These are phyloP conservation scores for Trachelus troglodyta DNA, from an alignment of 2,888 invertebrate genomes.

Conservation along the genomic window DNA sequence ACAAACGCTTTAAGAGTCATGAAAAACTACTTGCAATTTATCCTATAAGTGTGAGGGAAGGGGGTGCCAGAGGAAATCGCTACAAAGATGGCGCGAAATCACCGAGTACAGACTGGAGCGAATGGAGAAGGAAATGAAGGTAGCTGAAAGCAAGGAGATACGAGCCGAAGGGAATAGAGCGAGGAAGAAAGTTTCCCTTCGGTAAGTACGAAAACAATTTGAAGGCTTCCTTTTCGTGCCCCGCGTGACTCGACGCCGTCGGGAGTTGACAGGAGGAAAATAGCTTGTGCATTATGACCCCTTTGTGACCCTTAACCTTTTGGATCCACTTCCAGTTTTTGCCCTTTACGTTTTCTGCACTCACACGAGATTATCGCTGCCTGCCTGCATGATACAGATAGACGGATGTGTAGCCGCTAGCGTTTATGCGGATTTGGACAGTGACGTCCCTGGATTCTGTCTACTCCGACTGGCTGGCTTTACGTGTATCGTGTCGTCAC, in stretches of 20 bases:
- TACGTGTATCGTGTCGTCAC: too few relatives aligned
- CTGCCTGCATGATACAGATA: neutral
- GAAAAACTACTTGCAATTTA: neutral
- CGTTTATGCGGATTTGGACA: too few relatives aligned
- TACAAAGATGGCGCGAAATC: neutral
- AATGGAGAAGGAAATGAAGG: constrained; percentile 10
- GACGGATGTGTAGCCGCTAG: too few relatives aligned
- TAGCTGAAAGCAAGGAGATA: constrained; percentile 1
- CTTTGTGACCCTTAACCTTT: constrained; percentile 1
- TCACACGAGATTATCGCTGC: neutral
- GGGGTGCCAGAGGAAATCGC: neutral
- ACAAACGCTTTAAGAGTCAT: neutral
- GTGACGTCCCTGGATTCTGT: too few relatives aligned
- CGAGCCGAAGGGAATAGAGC: constrained; percentile 11
- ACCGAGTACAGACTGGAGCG: too few relatives aligned
- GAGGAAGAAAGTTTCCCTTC: constrained; percentile 10
- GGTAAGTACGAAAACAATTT: neutral
- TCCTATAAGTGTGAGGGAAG: constrained; percentile 7
- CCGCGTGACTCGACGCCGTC: neutral
- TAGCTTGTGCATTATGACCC: neutral
- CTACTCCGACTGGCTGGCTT: too few relatives aligned
- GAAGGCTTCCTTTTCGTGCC: too few relatives aligned
- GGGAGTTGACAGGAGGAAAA: neutral
- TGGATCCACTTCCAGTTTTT: neutral
- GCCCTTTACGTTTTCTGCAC: neutral